Evolutionary conservation across 2,888 invertebrate genomes (phyloP), one percentile per base, ranked within the genome.

Genomic region (Folsomia manolachei): DNA sequence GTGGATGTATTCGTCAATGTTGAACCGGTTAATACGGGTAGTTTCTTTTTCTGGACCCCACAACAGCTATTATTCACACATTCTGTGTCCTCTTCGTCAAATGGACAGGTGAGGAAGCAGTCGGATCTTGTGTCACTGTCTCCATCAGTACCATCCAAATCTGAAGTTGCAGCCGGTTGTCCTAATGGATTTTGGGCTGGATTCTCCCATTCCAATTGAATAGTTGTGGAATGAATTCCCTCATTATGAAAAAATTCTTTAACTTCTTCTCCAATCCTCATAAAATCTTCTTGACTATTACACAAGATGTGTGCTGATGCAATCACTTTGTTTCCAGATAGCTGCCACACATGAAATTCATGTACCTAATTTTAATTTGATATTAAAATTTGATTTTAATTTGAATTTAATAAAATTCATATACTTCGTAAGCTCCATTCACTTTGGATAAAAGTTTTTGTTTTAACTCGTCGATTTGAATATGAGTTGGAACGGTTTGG

Each of bases 401-500:
- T n/a, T n/a, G n/a, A n/a, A n/a, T n/a, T n/a, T n/a, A n/a, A 84
- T 97, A 97, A 83, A 97, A 95, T n/a, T 56, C 56, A 19, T 56
- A 19, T 1, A 97, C 94, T 0, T 95, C 97, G 68, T 95, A 84
- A 25, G 97, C 94, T 0, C 97, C 97, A 82, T 95, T 94, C 27
- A 97, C 92, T 82, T 93, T 93, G 82, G 92, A 90, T 73, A 95
- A 83, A 62, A 97, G 85, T 75, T 94, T 89, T 81, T 91, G 89
- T 83, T 95, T 92, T 82, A 97, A 93, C 65, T 92, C 93, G 83
- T 95, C 94, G 78, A 95, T 92, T 88, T 95, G 92, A 82, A 98
- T 95, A 84, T 97, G 97, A 18, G 95, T 95, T 65, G 98, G 98
- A 72, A 97, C 97, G n/a, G 97, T 97, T 86, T 98, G 97, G 66